Evolutionary conservation across 2,888 invertebrate genomes (phyloP), one percentile per base, ranked within the genome.

Genomic region (Campoplex nolae): DNA sequence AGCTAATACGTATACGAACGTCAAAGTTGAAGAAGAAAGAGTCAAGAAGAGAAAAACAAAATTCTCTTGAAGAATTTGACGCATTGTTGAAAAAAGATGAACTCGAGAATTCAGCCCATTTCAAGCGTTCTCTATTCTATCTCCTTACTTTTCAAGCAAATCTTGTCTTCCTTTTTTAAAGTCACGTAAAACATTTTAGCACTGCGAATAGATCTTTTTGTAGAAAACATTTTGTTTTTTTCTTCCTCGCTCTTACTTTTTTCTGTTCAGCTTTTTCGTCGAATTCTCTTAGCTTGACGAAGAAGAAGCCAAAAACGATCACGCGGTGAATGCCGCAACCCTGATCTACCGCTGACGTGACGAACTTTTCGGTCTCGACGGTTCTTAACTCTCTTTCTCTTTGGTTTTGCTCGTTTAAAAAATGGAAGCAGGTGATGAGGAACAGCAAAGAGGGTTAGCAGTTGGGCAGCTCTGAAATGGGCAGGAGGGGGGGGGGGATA

Each of bases 11-110:
- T 3, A 42, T 45, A n/a, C n/a, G 32, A 13, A 42, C 35, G 35
- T 45, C n/a, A 48, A 67, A 76, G 18, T 56, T 3, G 73, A 67
- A 54, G 48, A 28, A 45, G 71, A 45, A 45, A 45, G 45, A 45
- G 45, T 45, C 45, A 6, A 38, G 38, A 38, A 74, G 48, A 23
- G 23, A 48, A 18, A 38, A 38, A 58, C 62, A 71, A 68, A 83
- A 76, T 88, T 42, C 85, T 83, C 86, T 35, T 28, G 83, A 88
- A 83, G 86, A 88, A 88, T 88, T 88, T 84, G 86, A 88, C 88
- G 88, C 88, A 83, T 81, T 83, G 86, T 83, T 81, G 83, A 78
- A 79, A 56, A 78, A 75, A 51, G 86, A 88, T 42, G 67, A 71
- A 83, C 56, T 80, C n/a, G 28, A 58, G 75, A 73, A 73, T 80